phyloP scores from a whole-genome alignment of 37 sponge, comb jelly and placozoan genomes.

The Theonella swinhoei region DNA sequence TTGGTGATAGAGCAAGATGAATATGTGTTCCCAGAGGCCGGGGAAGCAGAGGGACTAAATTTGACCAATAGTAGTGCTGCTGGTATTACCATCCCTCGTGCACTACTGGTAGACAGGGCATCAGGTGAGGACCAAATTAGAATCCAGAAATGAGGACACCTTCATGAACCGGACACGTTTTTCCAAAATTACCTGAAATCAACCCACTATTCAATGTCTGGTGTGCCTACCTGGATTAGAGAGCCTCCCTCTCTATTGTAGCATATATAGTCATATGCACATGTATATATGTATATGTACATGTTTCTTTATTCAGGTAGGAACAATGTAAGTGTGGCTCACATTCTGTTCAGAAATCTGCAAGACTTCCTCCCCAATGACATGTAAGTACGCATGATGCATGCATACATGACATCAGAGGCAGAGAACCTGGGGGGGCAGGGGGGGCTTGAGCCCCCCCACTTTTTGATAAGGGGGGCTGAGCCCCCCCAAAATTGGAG shows the following conservation, averaged over 20 bases:
- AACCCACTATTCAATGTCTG: too few relatives aligned
- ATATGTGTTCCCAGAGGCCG: not conserved
- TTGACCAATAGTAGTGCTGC: not conserved
- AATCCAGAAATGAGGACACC: too few relatives aligned
- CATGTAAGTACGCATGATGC: not conserved
- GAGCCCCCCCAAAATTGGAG: too few relatives aligned
- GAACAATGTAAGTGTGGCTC: conserved; percentile 10
- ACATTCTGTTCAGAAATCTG: conserved; percentile 21
- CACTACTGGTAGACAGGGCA: not conserved
- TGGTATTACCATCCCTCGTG: not conserved
- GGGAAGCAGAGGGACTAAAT: not conserved
- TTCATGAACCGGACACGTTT: too few relatives aligned
- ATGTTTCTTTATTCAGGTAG: not conserved
- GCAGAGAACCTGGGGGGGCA: too few relatives aligned
- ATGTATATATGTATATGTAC: not conserved
- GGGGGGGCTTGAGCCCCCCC: too few relatives aligned
- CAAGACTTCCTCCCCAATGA: conserved; percentile 9
- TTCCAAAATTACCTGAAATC: too few relatives aligned
- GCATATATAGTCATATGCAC: too few relatives aligned
- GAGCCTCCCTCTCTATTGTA: too few relatives aligned
- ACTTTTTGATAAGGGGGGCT: too few relatives aligned
- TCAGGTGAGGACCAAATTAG: not conserved
- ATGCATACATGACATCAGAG: too few relatives aligned
- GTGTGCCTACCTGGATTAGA: too few relatives aligned
- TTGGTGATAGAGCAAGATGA: not conserved